phyloP scores from a whole-genome alignment of 2,888 invertebrate species.

The Caenorhabditis wallacei region DNA sequence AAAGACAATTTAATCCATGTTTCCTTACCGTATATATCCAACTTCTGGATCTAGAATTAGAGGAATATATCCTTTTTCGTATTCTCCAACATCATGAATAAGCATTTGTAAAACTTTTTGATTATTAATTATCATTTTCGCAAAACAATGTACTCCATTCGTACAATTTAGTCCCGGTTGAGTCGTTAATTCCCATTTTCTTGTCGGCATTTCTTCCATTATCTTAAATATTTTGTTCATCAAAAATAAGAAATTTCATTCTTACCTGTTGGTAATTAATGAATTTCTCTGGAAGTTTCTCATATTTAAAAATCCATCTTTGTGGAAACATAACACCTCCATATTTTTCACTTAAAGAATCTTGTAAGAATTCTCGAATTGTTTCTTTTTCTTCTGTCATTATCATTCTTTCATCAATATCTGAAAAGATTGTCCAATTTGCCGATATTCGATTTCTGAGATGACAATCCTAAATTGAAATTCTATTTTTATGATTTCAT shows the following conservation, averaged over 20 bases:
- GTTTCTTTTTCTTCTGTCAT: conserved; percentile 39
- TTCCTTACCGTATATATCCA: conserved; percentile 40
- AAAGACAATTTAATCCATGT: not conserved
- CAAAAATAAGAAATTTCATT: not conserved
- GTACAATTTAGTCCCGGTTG: conserved; percentile 33
- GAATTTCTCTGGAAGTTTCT: conserved; percentile 29
- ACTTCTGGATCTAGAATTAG: conserved; percentile 40
- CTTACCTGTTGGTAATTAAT: conserved; percentile 42
- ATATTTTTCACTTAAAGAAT: conserved; percentile 22
- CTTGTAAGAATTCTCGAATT: conserved; percentile 27
- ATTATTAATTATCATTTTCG: conserved; percentile 43
- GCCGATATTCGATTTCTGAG: conserved; percentile 20
- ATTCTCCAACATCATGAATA: conserved; percentile 51
- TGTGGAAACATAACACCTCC: conserved; percentile 50
- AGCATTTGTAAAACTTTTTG: conserved; percentile 51
- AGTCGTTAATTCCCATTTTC: conserved; percentile 40
- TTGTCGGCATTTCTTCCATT: conserved; percentile 44
- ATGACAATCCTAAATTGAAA: conserved; percentile 43
- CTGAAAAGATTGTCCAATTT: conserved; percentile 56
- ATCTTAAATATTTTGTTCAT: conserved; percentile 1
- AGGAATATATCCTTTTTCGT: conserved; percentile 26
- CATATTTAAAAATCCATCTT: conserved; percentile 51
- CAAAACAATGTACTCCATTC: conserved; percentile 51
- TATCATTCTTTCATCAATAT: conserved; percentile 54
- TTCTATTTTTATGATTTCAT: not conserved